Percentiles rank a stretch among this genome's conserved stretches.
Conservation (phyloP, 2,797 vertebrate species). For the Myotis vivesi region DNA sequence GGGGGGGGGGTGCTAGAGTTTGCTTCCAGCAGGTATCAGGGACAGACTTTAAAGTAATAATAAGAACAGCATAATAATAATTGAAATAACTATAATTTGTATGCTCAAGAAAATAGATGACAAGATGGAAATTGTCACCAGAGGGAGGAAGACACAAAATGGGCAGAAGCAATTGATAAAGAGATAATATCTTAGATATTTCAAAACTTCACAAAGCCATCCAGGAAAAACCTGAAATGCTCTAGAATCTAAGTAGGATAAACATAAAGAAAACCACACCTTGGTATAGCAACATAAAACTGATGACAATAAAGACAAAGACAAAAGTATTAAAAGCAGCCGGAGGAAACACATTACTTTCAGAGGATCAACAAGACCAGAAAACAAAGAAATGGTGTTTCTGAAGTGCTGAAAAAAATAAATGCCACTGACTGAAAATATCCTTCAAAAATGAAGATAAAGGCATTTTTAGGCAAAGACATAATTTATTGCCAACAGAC, state of each 20-base stretch:
- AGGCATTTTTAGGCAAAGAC: not conserved
- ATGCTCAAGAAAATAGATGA: not conserved
- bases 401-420: not conserved
- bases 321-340: not conserved
- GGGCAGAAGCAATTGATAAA: not conserved
- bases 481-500: not conserved
- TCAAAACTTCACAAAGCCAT: slow-evolving; percentile 8
- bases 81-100: not conserved
- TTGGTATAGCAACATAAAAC: not conserved
- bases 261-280: not conserved
- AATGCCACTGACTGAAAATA: not conserved
- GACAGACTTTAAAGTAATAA: not conserved
- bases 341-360: not conserved
- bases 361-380: not conserved
- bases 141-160: not conserved
- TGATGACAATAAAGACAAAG: not conserved
- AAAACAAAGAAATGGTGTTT: not conserved
- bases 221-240: not conserved
- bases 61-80: not conserved
- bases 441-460: not conserved
- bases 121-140: not conserved
- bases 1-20: too few species aligned
- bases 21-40: not conserved
- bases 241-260: not conserved
- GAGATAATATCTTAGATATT: not conserved